A percentile compares a stretch with the other conserved stretches of the same genome.
Conservation (phyloP, 1,140 invertebrate genomes). For the Lepidurus arcticus region DNA sequence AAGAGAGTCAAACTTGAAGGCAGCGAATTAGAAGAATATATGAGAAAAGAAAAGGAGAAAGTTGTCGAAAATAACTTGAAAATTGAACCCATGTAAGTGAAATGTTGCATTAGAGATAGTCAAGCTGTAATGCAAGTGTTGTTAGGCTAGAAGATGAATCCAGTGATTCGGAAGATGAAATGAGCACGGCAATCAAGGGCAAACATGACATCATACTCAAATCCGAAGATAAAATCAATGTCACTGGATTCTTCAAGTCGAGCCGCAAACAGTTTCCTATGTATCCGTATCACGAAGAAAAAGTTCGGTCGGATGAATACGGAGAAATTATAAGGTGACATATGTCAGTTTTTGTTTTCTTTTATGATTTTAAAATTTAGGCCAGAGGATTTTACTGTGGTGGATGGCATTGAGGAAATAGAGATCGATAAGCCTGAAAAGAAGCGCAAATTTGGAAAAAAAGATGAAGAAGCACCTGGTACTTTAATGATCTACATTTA, state of each 20-base stretch:
- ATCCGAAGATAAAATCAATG: constrained; percentile 40
- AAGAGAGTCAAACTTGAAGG: constrained; percentile 51
- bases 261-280: constrained; percentile 91
- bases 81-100: constrained; percentile 46
- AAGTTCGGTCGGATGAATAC: constrained; percentile 88
- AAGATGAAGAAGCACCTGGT: constrained; percentile 52
- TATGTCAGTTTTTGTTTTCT: constrained; percentile 38
- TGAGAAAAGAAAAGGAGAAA: constrained; percentile 43
- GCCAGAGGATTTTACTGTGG: constrained; percentile 35
- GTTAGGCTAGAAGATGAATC: constrained; percentile 48
- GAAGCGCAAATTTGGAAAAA: constrained; percentile 70
- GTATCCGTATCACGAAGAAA: constrained; percentile 92
- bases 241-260: constrained; percentile 72
- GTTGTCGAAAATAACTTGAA: constrained; percentile 50
- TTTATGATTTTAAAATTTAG: neutral
- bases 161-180: constrained; percentile 75
- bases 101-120: constrained; percentile 42
- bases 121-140: constrained; percentile 40
- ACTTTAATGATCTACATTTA: constrained; percentile 37
- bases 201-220: constrained; percentile 82
- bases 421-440: constrained; percentile 60
- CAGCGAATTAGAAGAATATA: constrained; percentile 81
- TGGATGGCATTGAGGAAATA: constrained; percentile 31
- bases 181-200: constrained; percentile 60
- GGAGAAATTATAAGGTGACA: constrained; percentile 72